phyloP scores from a whole-genome alignment of 2,888 invertebrate genomes.

The Morinoia aosen region DNA sequence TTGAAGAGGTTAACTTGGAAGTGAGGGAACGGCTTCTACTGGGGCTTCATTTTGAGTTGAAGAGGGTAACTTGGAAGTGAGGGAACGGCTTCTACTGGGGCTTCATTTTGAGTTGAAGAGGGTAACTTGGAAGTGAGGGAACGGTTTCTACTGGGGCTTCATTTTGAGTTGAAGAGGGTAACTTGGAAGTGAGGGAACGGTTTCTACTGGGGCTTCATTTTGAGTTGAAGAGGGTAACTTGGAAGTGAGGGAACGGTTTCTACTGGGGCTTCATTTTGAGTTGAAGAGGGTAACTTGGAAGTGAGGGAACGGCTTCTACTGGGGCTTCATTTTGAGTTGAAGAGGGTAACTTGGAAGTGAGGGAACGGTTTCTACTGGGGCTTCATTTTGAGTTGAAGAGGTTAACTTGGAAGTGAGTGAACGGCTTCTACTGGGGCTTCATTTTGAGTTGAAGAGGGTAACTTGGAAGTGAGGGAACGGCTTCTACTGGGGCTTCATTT shows the following conservation, averaged over 20 bases:
- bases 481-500: conserved; percentile 36
- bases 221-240: not conserved
- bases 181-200: not conserved
- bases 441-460: not conserved
- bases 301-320: conserved; percentile 36
- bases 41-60: conserved; percentile 32
- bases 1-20: not conserved
- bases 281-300: not conserved
- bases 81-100: conserved; percentile 39
- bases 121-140: not conserved
- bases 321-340: conserved; percentile 32
- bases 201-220: conserved; percentile 32
- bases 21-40: conserved; percentile 36
- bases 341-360: not conserved
- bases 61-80: not conserved
- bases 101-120: conserved; percentile 19
- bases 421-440: conserved; percentile 32
- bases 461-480: not conserved
- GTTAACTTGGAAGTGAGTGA: not conserved
- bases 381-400: conserved; percentile 19
- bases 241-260: conserved; percentile 2
- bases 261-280: conserved; percentile 32
- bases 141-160: conserved; percentile 27
- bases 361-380: conserved; percentile 34
- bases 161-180: not conserved